phyloP scores from a whole-genome alignment of 2,797 vertebrate species.

The Streptopelia turtur region DNA sequence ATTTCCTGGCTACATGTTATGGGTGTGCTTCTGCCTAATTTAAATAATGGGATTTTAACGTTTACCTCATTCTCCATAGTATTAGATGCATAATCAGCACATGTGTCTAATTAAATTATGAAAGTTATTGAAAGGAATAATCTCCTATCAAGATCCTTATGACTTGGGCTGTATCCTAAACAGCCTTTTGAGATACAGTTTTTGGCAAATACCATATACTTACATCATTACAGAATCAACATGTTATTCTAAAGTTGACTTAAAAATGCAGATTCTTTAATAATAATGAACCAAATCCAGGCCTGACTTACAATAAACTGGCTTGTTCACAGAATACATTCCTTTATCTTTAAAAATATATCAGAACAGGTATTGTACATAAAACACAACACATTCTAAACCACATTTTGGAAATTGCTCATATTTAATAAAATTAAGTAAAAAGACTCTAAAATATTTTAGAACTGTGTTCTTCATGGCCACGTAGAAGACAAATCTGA shows the following conservation, averaged over 20 bases:
- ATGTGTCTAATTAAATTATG: slow-evolving; percentile 57
- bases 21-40: slow-evolving; percentile 46
- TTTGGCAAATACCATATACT: slow-evolving; percentile 64
- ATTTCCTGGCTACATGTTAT: slow-evolving; percentile 51
- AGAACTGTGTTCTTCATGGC: background rate
- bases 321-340: background rate
- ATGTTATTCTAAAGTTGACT: slow-evolving; percentile 50
- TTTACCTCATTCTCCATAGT: slow-evolving; percentile 48
- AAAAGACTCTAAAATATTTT: background rate
- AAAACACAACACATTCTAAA: background rate
- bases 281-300: slow-evolving; percentile 33
- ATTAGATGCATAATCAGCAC: slow-evolving; percentile 49
- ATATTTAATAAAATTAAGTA: background rate
- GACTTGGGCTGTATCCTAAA: slow-evolving; percentile 57
- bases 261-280: slow-evolving; percentile 23
- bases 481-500: background rate
- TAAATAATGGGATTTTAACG: slow-evolving; percentile 21
- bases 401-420: background rate
- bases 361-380: background rate
- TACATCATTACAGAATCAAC: slow-evolving; percentile 63
- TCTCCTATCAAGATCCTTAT: slow-evolving; percentile 37
- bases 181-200: slow-evolving; percentile 48
- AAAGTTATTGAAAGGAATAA: slow-evolving; percentile 53
- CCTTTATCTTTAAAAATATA: background rate
- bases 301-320: background rate